These are phyloP conservation scores for Tenualosa thibaudeaui DNA, from an alignment of 2,797 vertebrate species.

Conservation along the genomic window DNA sequence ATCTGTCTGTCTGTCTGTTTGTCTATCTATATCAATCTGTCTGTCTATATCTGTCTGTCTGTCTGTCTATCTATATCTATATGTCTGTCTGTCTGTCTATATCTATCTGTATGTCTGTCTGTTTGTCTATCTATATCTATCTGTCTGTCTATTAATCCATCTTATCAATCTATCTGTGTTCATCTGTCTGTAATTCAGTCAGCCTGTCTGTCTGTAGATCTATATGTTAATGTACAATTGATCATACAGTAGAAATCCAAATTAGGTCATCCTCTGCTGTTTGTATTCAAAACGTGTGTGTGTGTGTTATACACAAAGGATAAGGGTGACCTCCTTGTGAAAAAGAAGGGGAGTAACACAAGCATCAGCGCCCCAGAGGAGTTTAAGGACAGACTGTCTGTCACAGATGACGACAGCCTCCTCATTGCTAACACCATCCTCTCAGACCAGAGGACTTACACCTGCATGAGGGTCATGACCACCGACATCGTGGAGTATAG, in stretches of 20 bases:
- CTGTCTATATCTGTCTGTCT: background rate
- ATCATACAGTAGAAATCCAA: background rate
- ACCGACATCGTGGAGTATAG: slow-evolving; percentile 77
- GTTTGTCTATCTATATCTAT: no score
- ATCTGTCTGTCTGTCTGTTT: background rate
- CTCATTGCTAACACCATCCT: slow-evolving; percentile 62
- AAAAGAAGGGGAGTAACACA: slow-evolving; percentile 32
- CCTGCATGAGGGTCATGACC: slow-evolving; percentile 82
- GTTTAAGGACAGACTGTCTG: slow-evolving; percentile 64
- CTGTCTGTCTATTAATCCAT: no score
- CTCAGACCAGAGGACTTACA: slow-evolving; percentile 81
- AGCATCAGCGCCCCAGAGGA: slow-evolving; percentile 45
- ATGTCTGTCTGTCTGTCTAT: no score
- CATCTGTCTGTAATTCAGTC: no score
- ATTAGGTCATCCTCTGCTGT: background rate
- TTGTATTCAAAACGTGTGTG: background rate
- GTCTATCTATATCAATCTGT: background rate
- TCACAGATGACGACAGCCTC: slow-evolving; percentile 63
- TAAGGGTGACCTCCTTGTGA: slow-evolving; percentile 67
- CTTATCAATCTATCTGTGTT: no score
- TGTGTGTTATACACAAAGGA: slow-evolving; percentile 53
- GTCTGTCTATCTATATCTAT: no score
- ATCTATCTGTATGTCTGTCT: no score
- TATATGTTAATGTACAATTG: background rate
- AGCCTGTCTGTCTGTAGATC: background rate